Base-by-base conservation (phyloP, 2,888 invertebrate genomes). In the Drosophila rellima region DNA sequence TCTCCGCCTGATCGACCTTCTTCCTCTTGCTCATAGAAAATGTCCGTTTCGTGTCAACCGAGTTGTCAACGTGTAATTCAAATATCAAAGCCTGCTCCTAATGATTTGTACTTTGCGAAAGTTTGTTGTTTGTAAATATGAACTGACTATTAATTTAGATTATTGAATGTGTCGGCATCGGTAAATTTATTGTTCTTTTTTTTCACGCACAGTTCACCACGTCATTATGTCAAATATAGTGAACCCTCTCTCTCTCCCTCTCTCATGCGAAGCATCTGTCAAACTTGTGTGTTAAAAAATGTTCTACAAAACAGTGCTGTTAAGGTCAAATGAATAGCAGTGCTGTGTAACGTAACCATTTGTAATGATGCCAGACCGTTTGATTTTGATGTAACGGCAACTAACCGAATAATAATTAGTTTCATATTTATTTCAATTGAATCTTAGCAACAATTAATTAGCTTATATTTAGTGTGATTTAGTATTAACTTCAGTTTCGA, bases 121-220 rank as follows among this genome's bases (percentile, higher is more conserved):
- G 13, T 29, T 50, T 61, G 3, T 47, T 71, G 35, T 68, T 60
- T 63, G 44, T 56, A 63, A 60, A 50, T 64, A 26, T 42, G 42
- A 57, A 68, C 80, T 68, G 65, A 64, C 71, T 69, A 69, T 39
- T 50, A 60, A 74, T 59, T 75, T 74, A 51, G 55, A 60, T 68
- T 68, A 57, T 18, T 59, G 61, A 57, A 61, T 55, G 48, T 76
- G 61, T 76, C 75, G 75, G 75, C 75, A 75, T 84, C 82, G 74
- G 85, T 77, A 74, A 74, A 89, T 76, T 86, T 86, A 88, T 72
- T 85, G 75, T 88, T 89, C 70, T 79, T 87, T 82, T 81, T 74
- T 81, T 75, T 81, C 87, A 74, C 70, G 64, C 73, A 78, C 74
- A 69, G 85, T 87, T 78, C 81, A 85, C 85, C 85, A 85, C 85